phyloP scores from a whole-genome alignment of 2,113 vertebrate species.

The Amblyopsis rosae region DNA sequence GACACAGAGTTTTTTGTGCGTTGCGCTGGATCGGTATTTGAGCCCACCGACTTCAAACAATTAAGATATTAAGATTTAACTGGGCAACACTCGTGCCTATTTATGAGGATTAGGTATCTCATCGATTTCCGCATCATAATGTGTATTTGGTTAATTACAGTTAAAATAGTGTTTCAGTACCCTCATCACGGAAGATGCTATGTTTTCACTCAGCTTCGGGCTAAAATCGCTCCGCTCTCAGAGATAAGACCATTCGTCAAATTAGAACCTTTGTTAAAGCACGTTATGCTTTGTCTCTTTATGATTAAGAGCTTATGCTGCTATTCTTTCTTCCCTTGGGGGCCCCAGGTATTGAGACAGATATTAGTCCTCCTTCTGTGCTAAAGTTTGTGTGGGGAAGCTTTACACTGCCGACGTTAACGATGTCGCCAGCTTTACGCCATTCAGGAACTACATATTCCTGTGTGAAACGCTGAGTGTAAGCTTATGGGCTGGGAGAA shows the following conservation, averaged over 20 bases:
- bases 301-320: slow-evolving; percentile 61
- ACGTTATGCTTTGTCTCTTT: slow-evolving; percentile 50
- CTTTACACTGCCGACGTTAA: slow-evolving; percentile 31
- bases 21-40: slow-evolving; percentile 6
- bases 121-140: slow-evolving; percentile 40
- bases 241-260: slow-evolving; percentile 53
- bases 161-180: slow-evolving; percentile 34
- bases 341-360: slow-evolving; percentile 53
- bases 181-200: slow-evolving; percentile 28
- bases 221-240: slow-evolving; percentile 56
- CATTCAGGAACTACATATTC: slow-evolving; percentile 5
- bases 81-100: neutral
- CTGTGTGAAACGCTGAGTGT: slow-evolving; percentile 52
- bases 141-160: slow-evolving; percentile 14
- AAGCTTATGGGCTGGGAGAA: slow-evolving; percentile 49
- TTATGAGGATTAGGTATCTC: slow-evolving; percentile 29
- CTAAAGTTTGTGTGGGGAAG: slow-evolving; percentile 22
- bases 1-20: slow-evolving; percentile 51
- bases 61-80: slow-evolving; percentile 12
- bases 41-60: slow-evolving; percentile 29
- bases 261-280: slow-evolving; percentile 52
- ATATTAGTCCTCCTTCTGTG: slow-evolving; percentile 32
- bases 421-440: slow-evolving; percentile 2
- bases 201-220: slow-evolving; percentile 54
- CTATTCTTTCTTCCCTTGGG: slow-evolving; percentile 6